Evolutionary conservation across 2,888 invertebrate species (phyloP).

Genomic region (Synergus gifuensis): DNA sequence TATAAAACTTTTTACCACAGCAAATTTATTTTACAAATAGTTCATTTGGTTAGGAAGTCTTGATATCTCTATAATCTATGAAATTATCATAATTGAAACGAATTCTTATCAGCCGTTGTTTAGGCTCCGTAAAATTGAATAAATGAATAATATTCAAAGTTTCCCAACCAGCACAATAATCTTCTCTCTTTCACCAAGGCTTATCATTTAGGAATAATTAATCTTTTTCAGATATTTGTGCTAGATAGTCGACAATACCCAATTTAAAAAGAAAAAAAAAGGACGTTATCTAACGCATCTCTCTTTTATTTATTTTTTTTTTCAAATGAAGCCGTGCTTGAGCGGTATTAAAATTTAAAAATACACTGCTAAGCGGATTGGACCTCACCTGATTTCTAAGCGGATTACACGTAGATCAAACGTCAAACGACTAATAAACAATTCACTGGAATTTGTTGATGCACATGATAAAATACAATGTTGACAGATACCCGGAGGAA

Average conservation of each 20-base stretch:
- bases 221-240: conserved; percentile 13
- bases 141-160: conserved; percentile 25
- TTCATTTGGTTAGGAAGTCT: not conserved
- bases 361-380: conserved; percentile 18
- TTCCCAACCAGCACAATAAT: conserved; percentile 23
- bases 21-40: too few species aligned
- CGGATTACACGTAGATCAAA: conserved; percentile 5
- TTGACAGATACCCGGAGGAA: not conserved
- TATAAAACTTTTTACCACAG: too few species aligned
- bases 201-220: conserved; percentile 8
- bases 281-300: not conserved
- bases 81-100: conserved; percentile 28
- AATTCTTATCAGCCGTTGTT: conserved; percentile 25
- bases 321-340: not conserved
- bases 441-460: conserved; percentile 1
- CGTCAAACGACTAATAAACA: conserved; percentile 27
- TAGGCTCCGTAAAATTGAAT: conserved; percentile 22
- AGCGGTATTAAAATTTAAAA: conserved; percentile 20
- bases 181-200: conserved; percentile 20
- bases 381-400: conserved; percentile 22
- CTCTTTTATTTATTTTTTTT: not conserved
- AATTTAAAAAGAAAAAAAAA: conserved; percentile 27
- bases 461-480: not conserved
- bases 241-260: conserved; percentile 30
- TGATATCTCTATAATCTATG: not conserved